A percentile compares a stretch with the other conserved stretches of the same genome.
phyloP scores from a whole-genome alignment of 2,888 invertebrate species.

The Phania funesta region DNA sequence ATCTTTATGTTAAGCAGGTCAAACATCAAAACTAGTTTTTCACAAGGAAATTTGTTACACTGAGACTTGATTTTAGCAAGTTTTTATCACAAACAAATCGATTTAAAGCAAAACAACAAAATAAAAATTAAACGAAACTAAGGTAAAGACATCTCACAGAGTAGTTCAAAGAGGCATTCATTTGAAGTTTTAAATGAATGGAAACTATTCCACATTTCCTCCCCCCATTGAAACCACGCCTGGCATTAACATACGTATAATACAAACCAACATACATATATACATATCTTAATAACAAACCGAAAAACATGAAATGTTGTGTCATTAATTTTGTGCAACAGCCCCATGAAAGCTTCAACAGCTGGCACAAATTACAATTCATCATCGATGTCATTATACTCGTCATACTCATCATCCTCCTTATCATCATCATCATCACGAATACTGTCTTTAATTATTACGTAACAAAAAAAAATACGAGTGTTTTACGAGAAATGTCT shows the following conservation, averaged over 20 bases:
- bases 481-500: not conserved
- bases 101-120: not conserved
- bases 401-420: not conserved
- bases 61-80: too few species aligned
- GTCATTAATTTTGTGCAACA: constrained; percentile 37
- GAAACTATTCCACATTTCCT: too few species aligned
- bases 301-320: not conserved
- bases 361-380: constrained; percentile 47
- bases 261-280: not conserved
- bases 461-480: too few species aligned
- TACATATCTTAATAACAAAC: constrained; percentile 1
- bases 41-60: too few species aligned
- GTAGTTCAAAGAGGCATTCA: not conserved
- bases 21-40: too few species aligned
- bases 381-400: constrained; percentile 35
- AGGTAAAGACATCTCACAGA: not conserved
- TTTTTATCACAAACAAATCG: not conserved
- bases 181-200: too few species aligned
- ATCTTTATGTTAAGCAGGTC: too few species aligned
- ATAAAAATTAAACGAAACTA: not conserved
- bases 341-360: constrained; percentile 34
- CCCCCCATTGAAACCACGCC: too few species aligned
- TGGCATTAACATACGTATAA: too few species aligned
- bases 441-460: not conserved
- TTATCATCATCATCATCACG: not conserved